Conservation (phyloP, 2,797 vertebrate species). For the Gephyroberyx darwinii region DNA sequence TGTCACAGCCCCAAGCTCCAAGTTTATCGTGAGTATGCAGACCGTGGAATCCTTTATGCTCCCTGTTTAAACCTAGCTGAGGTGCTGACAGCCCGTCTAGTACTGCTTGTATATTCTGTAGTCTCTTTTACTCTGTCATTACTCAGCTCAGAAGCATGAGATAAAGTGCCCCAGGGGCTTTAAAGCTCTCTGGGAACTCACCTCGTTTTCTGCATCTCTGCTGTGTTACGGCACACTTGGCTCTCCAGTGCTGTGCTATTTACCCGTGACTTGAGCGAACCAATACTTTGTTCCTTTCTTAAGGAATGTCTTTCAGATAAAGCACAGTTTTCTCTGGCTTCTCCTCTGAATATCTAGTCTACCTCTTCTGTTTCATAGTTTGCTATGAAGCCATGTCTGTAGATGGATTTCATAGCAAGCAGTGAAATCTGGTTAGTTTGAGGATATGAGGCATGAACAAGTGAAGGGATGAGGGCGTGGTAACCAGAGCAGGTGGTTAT, state of each 20-base stretch:
- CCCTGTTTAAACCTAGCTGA: constrained; percentile 40
- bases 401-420: constrained; percentile 1
- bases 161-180: constrained; percentile 57
- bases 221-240: constrained; percentile 3
- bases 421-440: constrained; percentile 31
- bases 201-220: constrained; percentile 40
- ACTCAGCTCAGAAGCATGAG: constrained; percentile 71
- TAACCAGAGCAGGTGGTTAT: constrained; percentile 31
- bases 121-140: constrained; percentile 57
- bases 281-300: constrained; percentile 11
- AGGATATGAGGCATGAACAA: constrained; percentile 29
- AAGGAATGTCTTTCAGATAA: constrained; percentile 34
- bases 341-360: not conserved
- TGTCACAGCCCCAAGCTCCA: constrained; percentile 16
- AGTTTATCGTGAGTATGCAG: constrained; percentile 30
- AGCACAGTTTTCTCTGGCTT: not conserved
- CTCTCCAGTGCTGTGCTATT: constrained; percentile 25
- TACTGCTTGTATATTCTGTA: constrained; percentile 42
- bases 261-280: constrained; percentile 29
- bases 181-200: constrained; percentile 50
- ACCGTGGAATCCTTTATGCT: constrained; percentile 48
- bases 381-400: not conserved
- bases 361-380: not conserved
- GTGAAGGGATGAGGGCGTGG: constrained; percentile 13
- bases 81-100: constrained; percentile 63